phyloP scores from a whole-genome alignment of 2,888 invertebrate species.

The Escarpia spicata region DNA sequence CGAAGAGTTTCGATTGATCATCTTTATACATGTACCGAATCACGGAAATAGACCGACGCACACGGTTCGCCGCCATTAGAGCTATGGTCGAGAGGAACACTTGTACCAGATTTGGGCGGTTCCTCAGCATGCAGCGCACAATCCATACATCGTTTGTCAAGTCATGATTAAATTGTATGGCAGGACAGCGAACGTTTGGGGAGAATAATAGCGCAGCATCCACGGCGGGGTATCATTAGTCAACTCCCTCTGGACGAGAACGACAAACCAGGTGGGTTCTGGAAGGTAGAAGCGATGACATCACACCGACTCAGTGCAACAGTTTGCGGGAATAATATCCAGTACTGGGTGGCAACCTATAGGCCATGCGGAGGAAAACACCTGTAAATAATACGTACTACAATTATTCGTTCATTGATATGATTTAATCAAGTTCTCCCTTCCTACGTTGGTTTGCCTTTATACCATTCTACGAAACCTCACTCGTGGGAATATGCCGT shows the following conservation, averaged over 20 bases:
- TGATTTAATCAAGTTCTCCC: no score
- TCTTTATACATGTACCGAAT: background rate
- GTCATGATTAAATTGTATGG: background rate
- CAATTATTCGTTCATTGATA: no score
- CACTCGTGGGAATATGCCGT: background rate
- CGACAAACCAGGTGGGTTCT: background rate
- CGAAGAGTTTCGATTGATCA: background rate
- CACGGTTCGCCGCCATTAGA: background rate
- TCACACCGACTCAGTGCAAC: background rate
- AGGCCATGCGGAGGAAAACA: background rate
- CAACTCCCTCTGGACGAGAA: background rate
- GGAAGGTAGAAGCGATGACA: background rate
- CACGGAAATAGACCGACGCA: background rate
- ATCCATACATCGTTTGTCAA: background rate
- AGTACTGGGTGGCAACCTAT: background rate
- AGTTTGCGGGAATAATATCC: background rate
- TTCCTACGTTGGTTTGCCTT: no score
- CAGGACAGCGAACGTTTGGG: background rate
- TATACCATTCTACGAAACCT: no score
- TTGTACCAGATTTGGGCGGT: background rate
- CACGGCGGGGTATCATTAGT: background rate
- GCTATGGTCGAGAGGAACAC: background rate
- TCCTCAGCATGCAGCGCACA: background rate
- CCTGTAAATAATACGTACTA: background rate
- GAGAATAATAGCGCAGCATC: background rate